Base-by-base conservation (phyloP, 2,113 vertebrate genomes). In the Oreamnos americanus region DNA sequence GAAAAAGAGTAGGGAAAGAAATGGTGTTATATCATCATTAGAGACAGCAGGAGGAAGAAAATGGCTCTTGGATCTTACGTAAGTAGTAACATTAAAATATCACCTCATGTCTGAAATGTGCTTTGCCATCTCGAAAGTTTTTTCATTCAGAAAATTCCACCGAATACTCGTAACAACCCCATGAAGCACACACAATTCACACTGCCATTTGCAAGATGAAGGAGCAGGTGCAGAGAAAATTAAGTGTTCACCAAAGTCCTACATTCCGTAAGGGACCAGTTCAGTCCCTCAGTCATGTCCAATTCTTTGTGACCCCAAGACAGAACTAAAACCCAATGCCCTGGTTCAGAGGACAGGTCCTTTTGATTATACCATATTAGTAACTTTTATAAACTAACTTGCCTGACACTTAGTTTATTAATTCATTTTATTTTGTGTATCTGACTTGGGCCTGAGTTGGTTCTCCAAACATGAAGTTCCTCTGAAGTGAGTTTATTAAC, bases 91-190 rank as follows among this genome's bases (percentile, higher is more conserved):
- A 71, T 88, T 74, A 93, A 96, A 91, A 58, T 84, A 83, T 57
- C 47, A 13, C 33, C 28, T 84, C 62, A 87, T 47, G 64, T 93
- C 26, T 91, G 8, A 47, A 95, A 87, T 39, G 25, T 82, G 13
- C 39, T 96, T 87, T 95, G 60, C 6, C 87, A 51, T 98, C 94
- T 86, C 51, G 30, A 84, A 58, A 95, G 21, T 51, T 94, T 97
- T 94, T 87, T 96, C 58, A 89, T 84, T 93, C 25, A 58, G 88
- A 91, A 87, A 88, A 96, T 83, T 91, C 53, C 15, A 76, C 60
- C 83, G 85, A 93, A 26, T 60, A 26, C 11, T 71, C 16, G 2
- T 25, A 74, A 78, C 76, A 74, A 86, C n/a, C 25, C 45, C 57
- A 79, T 2, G 21, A 94, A 58, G 81, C 45, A 26, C 78, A 88